These are phyloP conservation scores for Sebastes hubbsi DNA, from an alignment of 2,797 vertebrate genomes.

Conservation along the genomic window DNA sequence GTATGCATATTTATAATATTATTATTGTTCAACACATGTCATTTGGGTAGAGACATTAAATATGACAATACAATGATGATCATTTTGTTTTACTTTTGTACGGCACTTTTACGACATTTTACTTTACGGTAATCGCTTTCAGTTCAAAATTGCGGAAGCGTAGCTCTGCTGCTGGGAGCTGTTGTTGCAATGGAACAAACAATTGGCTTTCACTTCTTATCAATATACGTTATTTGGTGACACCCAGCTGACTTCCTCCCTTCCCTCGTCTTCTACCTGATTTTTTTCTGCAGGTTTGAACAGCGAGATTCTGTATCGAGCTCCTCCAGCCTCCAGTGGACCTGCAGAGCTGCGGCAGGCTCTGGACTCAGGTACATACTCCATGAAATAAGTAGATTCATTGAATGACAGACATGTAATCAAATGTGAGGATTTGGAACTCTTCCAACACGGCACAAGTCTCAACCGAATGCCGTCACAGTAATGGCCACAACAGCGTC, in stretches of 20 bases:
- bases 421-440: not conserved
- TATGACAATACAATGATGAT: too few species aligned
- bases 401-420: not conserved
- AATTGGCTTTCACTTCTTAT: too few species aligned
- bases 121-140: too few species aligned
- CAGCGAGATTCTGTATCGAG: constrained; percentile 74
- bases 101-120: too few species aligned
- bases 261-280: not conserved
- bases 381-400: not conserved
- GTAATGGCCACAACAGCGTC: not conserved
- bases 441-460: not conserved
- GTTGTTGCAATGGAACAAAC: too few species aligned
- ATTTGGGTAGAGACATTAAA: too few species aligned
- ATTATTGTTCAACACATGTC: fast-evolving
- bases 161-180: too few species aligned
- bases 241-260: not conserved
- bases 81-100: too few species aligned
- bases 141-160: too few species aligned
- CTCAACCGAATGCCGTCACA: not conserved
- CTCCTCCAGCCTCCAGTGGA: constrained; percentile 45
- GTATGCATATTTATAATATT: too few species aligned
- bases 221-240: not conserved
- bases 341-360: constrained; percentile 79
- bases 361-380: constrained; percentile 77
- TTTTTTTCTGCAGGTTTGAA: constrained; percentile 59